These are phyloP conservation scores for Sphaeramia orbicularis DNA, from an alignment of 2,797 vertebrate genomes.

Conservation along the genomic window DNA sequence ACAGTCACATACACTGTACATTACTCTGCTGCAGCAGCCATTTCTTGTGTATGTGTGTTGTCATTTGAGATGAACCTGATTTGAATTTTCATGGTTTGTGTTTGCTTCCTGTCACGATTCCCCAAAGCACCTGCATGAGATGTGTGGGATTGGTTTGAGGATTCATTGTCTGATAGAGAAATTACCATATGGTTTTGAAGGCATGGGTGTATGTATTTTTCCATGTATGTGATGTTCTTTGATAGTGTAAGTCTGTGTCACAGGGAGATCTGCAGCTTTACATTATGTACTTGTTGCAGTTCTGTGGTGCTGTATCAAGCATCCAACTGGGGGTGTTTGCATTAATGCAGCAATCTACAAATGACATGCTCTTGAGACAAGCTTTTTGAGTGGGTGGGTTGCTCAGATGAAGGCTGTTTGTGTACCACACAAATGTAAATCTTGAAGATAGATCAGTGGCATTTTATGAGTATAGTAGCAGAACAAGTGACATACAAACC, in stretches of 20 bases:
- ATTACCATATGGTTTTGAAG: slow-evolving; percentile 10
- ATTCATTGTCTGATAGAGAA: slow-evolving; percentile 26
- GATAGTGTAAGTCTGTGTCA: neutral
- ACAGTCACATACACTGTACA: neutral
- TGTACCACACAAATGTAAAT: slow-evolving; percentile 29
- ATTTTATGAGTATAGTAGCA: slow-evolving; percentile 6
- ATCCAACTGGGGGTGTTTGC: slow-evolving; percentile 40
- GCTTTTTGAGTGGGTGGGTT: slow-evolving; percentile 46
- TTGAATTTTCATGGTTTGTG: slow-evolving; percentile 69
- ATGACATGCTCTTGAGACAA: slow-evolving; percentile 41
- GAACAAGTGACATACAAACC: neutral
- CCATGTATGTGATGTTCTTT: neutral
- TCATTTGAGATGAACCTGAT: slow-evolving; percentile 66
- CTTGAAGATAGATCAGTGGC: slow-evolving; percentile 2
- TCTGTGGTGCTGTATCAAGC: slow-evolving; percentile 14
- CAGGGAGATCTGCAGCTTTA: neutral
- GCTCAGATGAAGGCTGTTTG: slow-evolving; percentile 23
- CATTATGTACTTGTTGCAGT: slow-evolving; percentile 19
- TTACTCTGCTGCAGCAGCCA: slow-evolving; percentile 23
- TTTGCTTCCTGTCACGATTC: slow-evolving; percentile 26
- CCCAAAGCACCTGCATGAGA: slow-evolving; percentile 55
- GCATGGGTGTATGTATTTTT: slow-evolving; percentile 13
- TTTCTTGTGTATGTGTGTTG: slow-evolving; percentile 23
- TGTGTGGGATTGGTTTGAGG: slow-evolving; percentile 32
- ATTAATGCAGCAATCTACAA: slow-evolving; percentile 53